Base-by-base conservation (phyloP, 92 coral and sea anemone species). In the Epizoanthus illoricatus region DNA sequence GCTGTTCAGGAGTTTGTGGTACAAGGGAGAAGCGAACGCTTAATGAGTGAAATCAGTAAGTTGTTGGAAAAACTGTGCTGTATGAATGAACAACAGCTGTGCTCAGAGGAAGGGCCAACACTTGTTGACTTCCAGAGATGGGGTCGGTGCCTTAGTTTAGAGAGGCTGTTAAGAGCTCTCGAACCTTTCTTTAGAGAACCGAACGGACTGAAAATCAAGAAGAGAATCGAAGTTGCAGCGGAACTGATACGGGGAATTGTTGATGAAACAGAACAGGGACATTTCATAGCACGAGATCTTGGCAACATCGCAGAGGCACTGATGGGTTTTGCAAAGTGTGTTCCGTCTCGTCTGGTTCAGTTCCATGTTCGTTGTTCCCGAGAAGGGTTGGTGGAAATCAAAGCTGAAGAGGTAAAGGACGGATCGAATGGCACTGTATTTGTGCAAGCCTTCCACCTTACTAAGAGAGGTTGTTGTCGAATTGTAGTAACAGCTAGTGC, bases 1-100 rank as follows among this genome's bases (percentile, higher is more conserved):
- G n/a, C 20, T 33, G 66, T 74, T 56, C 23, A 33, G 54, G 54
- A 33, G 65, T 16, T 74, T 15, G 9, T 74, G n/a, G 80, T 36
- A 13, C 65, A 74, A 33, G n/a, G 33, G 43, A 74, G 58, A 33
- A 21, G 66, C 40, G 64, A 60, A 42, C 18, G 66, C 8, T 16
- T 74, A 33, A 12, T 74, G 66, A 57, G 80, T 74, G 80, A 74
- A 74, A 36, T 74, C 41, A 56, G 80, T 55, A 57, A 57, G 66
- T 56, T 74, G 13, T 61, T 74, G 52, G 80, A 74, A 15, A 33
- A 74, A 16, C 66, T 74, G 0, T 74, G 80, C 54, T 15, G 33
- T 16, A 55, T 42, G 49, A 74, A 74, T 20, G 80, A 74, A 57
- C 66, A 6, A 41, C 56, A 15, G 9, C 42, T 56, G 24, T 56